Evolutionary conservation across 2,888 invertebrate genomes (phyloP).

Genomic region (Cataglyphis livida): DNA sequence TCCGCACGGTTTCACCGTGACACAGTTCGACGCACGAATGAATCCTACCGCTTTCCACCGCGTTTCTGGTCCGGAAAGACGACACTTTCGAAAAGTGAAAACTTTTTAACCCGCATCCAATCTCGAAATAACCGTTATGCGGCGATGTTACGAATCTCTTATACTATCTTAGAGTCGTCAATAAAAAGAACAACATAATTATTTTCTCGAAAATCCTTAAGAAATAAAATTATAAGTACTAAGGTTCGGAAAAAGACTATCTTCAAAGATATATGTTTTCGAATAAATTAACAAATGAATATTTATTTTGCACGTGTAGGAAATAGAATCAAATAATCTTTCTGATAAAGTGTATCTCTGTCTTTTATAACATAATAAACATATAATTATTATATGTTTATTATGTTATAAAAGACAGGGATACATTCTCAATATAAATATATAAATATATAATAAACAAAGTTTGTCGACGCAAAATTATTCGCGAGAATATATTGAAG

Average conservation of each 20-base stretch:
- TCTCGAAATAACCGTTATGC: conserved; percentile 5
- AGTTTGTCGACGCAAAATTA: not conserved
- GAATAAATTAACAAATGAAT: not conserved
- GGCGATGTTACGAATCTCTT: not conserved
- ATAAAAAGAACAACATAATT: conserved; percentile 1
- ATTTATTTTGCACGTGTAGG: not conserved
- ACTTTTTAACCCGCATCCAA: conserved; percentile 38
- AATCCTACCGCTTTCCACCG: conserved; percentile 41
- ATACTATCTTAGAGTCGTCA: not conserved
- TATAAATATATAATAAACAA: not conserved
- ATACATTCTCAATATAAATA: too few relatives aligned
- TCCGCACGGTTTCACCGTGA: conserved; percentile 65
- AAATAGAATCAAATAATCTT: not conserved
- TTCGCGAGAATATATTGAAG: not conserved
- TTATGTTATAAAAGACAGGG: too few relatives aligned
- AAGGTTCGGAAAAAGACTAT: not conserved
- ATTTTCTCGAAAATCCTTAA: not conserved
- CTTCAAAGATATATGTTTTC: not conserved
- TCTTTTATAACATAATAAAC: too few relatives aligned
- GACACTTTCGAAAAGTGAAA: conserved; percentile 36
- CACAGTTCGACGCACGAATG: conserved; percentile 67
- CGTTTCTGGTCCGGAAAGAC: not conserved
- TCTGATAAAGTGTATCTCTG: not conserved
- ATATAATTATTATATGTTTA: too few relatives aligned
- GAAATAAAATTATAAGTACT: not conserved